A percentile compares a stretch with the other conserved stretches of the same genome.
phyloP scores from a whole-genome alignment of 1,140 invertebrate genomes.

The Trichonephila clavata region DNA sequence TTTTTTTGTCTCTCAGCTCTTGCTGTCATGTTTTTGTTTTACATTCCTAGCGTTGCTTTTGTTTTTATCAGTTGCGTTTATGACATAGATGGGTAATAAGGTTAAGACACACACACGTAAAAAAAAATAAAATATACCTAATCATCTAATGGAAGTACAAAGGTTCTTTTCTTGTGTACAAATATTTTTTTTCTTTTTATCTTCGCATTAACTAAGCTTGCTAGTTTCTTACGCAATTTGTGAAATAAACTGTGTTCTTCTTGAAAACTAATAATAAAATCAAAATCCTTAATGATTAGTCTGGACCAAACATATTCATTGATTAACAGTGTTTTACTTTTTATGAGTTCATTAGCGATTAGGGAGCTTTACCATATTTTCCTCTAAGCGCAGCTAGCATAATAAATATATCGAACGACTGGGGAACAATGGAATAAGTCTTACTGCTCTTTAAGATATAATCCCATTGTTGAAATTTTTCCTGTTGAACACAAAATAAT shows the following conservation, averaged over 20 bases:
- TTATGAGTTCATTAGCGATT: constrained; percentile 54
- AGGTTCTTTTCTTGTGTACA: constrained; percentile 20
- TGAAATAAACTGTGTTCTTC: constrained; percentile 47
- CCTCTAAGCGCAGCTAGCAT: neutral
- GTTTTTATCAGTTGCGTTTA: constrained; percentile 49
- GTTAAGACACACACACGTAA: constrained; percentile 22
- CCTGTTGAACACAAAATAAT: neutral
- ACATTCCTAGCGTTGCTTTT: constrained; percentile 37
- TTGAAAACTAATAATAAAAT: constrained; percentile 28
- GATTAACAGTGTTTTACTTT: constrained; percentile 44
- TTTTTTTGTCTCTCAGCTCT: constrained; percentile 8
- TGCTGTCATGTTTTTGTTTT: constrained; percentile 30
- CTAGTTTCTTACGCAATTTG: constrained; percentile 15
- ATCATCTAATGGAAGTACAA: constrained; percentile 52
- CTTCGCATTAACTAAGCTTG: neutral
- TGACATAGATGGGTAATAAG: constrained; percentile 42
- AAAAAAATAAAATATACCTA: constrained; percentile 50
- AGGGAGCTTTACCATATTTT: constrained; percentile 6
- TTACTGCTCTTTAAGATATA: neutral
- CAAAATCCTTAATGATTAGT: constrained; percentile 48
- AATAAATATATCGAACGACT: neutral
- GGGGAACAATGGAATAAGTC: neutral
- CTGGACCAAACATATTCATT: constrained; percentile 51
- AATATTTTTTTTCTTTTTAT: neutral
- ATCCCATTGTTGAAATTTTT: neutral